These are phyloP conservation scores for Temnothorax ravouxi DNA, from an alignment of 2,888 invertebrate species.

Conservation along the genomic window DNA sequence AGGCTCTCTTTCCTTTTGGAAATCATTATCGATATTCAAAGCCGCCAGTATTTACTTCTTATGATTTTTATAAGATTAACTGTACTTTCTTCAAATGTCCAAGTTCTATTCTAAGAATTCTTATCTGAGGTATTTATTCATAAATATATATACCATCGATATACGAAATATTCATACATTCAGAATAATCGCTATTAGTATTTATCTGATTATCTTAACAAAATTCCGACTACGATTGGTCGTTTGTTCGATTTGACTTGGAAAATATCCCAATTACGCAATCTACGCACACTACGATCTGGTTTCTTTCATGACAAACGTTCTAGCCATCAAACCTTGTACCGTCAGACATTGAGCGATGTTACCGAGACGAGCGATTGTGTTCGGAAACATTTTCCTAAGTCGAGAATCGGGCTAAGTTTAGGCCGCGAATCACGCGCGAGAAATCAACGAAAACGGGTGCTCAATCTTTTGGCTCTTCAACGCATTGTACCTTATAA, in stretches of 20 bases:
- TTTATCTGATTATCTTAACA: not conserved
- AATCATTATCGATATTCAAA: not conserved
- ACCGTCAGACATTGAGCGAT: slow-evolving; percentile 85
- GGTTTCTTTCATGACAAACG: slow-evolving; percentile 75
- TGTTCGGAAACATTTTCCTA: slow-evolving; percentile 82
- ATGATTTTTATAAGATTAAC: not conserved
- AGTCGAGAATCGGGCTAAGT: slow-evolving; percentile 79
- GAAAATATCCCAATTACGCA: slow-evolving; percentile 65
- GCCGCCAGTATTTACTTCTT: not conserved
- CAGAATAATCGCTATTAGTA: not conserved
- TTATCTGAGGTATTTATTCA: slow-evolving; percentile 1
- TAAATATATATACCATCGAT: not conserved
- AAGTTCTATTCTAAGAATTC: not conserved
- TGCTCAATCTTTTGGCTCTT: slow-evolving; percentile 57
- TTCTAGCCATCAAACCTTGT: slow-evolving; percentile 83
- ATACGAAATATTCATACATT: too few species aligned
- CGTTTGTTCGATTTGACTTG: not conserved
- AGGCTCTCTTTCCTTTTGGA: not conserved
- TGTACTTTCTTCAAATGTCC: not conserved
- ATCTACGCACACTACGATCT: slow-evolving; percentile 69
- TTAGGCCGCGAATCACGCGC: slow-evolving; percentile 72
- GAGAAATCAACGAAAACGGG: slow-evolving; percentile 43
- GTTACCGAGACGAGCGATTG: slow-evolving; percentile 84
- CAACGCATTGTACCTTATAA: slow-evolving; percentile 24
- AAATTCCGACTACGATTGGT: not conserved